Conservation (phyloP, 2,888 invertebrate genomes). For the Microplitis deprimator region DNA sequence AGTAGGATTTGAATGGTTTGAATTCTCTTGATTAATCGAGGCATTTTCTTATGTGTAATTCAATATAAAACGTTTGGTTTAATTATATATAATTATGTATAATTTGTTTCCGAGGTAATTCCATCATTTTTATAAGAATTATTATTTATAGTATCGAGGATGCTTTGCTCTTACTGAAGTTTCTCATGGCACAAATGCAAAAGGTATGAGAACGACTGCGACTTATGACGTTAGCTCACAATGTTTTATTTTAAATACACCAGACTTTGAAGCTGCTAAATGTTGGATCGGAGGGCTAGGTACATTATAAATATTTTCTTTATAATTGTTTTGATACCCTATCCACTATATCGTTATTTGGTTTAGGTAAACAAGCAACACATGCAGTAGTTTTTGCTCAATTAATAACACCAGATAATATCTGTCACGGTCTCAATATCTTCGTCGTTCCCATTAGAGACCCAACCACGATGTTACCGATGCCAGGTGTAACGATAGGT, state of each 20-base stretch:
- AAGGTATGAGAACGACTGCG: constrained; percentile 91
- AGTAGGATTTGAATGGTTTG: no score
- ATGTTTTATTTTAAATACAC: constrained; percentile 91
- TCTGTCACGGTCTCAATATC: constrained; percentile 87
- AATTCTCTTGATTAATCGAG: no score
- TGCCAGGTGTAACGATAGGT: constrained; percentile 87
- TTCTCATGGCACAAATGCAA: constrained; percentile 94
- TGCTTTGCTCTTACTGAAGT: constrained; percentile 94
- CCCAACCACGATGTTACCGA: constrained; percentile 79
- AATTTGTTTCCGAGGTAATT: no score
- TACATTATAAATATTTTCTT: constrained; percentile 62
- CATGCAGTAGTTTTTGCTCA: constrained; percentile 92
- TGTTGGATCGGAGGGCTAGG: constrained; percentile 97
- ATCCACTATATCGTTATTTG: background rate
- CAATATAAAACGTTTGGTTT: no score
- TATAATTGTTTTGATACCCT: constrained; percentile 8
- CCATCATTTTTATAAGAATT: background rate
- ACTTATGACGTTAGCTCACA: constrained; percentile 84
- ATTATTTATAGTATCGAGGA: constrained; percentile 74
- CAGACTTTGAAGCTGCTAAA: constrained; percentile 95
- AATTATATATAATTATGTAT: no score
- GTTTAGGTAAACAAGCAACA: constrained; percentile 83
- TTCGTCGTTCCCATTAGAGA: constrained; percentile 92
- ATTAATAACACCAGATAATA: constrained; percentile 83
- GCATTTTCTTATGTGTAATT: no score